Evolutionary conservation across 2,113 vertebrate species (phyloP), one percentile per base, ranked within the genome.

Genomic region (Nettapus auritus): DNA sequence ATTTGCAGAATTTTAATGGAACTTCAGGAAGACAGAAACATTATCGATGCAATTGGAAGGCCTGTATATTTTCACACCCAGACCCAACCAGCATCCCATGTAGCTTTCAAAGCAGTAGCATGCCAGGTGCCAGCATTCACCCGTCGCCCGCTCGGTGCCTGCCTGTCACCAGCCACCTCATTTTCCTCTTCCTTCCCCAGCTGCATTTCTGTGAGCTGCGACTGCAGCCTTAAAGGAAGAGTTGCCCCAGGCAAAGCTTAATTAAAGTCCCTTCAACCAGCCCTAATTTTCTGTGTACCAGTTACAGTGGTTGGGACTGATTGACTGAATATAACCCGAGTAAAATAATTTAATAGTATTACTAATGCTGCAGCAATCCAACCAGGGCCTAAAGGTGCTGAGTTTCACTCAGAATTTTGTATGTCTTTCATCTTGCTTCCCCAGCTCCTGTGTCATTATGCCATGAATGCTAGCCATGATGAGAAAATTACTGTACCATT

Each of bases 401-500:
- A 69, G 48, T 36, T 78, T 68, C 59, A 52, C 56, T 86, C 64
- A 5, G 68, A 71, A 55, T 88, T 88, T 19, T 59, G 19, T 52
- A 3, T 75, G 90, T 78, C 88, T 75, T 84, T 90, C 73, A 29
- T 94, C 40, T 55, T 15, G 8, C 73, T 63, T 63, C 80, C 68
- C 60, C 1, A 10, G 48, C 86, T 68, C 57, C 14, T 1, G 50
- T 26, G 73, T 59, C 55, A 33, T 34, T 42, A 55, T 69, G 79
- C 76, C 50, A 13, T 8, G 36, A 44, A 73, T 19, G 1, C 3
- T 6, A 66, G 85, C 19, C 34, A 42, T 55, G 90, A 55, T 50
- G 83, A 88, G 83, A 68, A 95, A 90, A 93, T 86, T 68, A 33
- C 64, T 71, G 59, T 48, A 36, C 67, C 48, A 8, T 33, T 84